Evolutionary conservation across 2,113 vertebrate genomes (phyloP).

Genomic region (Apus apus): DNA sequence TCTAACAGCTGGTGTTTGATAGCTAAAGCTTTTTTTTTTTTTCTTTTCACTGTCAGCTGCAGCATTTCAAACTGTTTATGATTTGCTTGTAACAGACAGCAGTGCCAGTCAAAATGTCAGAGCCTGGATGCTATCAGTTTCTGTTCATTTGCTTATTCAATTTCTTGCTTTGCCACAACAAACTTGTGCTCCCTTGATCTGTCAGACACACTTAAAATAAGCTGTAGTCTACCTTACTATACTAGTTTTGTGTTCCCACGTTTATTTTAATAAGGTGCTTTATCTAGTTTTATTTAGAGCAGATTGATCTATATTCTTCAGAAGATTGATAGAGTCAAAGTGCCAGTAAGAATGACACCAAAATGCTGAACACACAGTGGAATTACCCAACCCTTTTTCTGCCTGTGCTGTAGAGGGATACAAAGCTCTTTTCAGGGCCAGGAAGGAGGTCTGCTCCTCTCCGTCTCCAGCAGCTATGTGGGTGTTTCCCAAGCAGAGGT

Average conservation of each 20-base stretch:
- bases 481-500: not conserved
- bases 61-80: slow-evolving; percentile 23
- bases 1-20: slow-evolving; percentile 24
- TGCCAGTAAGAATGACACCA: not conserved
- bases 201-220: not conserved
- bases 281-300: not conserved
- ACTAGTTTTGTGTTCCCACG: not conserved
- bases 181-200: slow-evolving; percentile 20
- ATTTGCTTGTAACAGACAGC: slow-evolving; percentile 34
- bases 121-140: slow-evolving; percentile 17
- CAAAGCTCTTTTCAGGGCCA: not conserved
- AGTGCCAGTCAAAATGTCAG: not conserved
- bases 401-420: not conserved
- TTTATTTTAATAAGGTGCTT: not conserved
- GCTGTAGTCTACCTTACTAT: not conserved
- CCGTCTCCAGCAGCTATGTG: not conserved
- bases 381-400: not conserved
- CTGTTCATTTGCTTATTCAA: slow-evolving; percentile 39
- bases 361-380: not conserved
- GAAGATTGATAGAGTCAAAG: not conserved
- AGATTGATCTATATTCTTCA: not conserved
- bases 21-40: not conserved
- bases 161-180: slow-evolving; percentile 4
- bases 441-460: not conserved
- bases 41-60: not conserved